These are phyloP conservation scores for Argynnis bischoffii DNA, from an alignment of 2,888 invertebrate genomes.

Conservation along the genomic window DNA sequence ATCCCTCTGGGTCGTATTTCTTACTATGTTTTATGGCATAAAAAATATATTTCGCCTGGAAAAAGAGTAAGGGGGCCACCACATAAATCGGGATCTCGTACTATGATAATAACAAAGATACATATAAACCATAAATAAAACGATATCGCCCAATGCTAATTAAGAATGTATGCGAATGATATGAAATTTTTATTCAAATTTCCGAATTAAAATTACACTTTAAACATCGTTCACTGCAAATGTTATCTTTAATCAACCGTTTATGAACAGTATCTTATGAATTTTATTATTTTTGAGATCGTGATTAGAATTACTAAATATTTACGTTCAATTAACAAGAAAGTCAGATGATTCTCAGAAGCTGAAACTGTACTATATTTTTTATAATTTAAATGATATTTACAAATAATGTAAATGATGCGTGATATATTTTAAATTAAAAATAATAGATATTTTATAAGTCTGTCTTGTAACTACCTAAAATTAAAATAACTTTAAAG, in stretches of 20 bases:
- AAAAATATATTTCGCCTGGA: no score
- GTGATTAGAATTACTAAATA: not conserved
- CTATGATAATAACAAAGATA: not conserved
- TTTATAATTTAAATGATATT: no score
- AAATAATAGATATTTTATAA: no score
- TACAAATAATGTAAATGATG: no score
- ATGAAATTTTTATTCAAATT: slow-evolving; percentile 15
- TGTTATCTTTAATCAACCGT: slow-evolving; percentile 11
- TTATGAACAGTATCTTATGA: slow-evolving; percentile 6
- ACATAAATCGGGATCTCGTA: no score
- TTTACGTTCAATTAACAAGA: not conserved
- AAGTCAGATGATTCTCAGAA: not conserved
- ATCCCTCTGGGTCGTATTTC: no score
- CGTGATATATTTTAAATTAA: no score
- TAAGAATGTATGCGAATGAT: not conserved
- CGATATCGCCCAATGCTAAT: not conserved
- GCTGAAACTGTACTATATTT: no score
- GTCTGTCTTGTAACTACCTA: no score
- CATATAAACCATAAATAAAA: slow-evolving; percentile 10
- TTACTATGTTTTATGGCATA: no score
- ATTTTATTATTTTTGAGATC: not conserved
- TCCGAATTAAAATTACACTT: not conserved
- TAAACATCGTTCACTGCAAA: not conserved
- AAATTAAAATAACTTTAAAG: no score
- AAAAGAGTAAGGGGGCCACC: no score